Base-by-base conservation (phyloP, 2,888 invertebrate genomes). In the Amiota communis region DNA sequence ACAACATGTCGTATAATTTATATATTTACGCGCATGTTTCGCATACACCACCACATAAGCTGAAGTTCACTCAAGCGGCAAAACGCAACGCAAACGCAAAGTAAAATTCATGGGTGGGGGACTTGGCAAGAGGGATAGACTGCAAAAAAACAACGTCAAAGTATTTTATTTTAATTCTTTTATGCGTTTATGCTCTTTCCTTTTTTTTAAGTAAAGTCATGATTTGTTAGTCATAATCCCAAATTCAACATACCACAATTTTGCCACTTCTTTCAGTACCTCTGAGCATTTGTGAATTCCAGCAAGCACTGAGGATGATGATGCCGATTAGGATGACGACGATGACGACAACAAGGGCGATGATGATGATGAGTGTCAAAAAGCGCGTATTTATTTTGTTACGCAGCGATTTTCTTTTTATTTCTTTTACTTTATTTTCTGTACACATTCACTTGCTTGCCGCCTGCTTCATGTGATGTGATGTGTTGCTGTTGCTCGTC, bases 1-100 rank as follows among this genome's bases (percentile, higher is more conserved):
- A 63, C 63, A 63, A 63, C 63, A 63, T 63, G 63, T 63, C 46
- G 63, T 46, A 63, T 63, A 63, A 63, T 63, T 63, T 63, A 63
- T 63, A 36, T 36, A 47, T 63, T 63, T 63, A 63, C 63, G 63
- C 63, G 63, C 63, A 63, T 63, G 63, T 63, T 63, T 46, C 63
- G 63, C 63, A 63, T 46, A 63, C 63, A 47, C 63, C 12, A 15
- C 46, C n/a, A 13, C 53, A 53, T 36, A 36, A 36, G 36, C 36
- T 36, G 36, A 36, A 36, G 36, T 36, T 36, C 36, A 36, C 36
- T 36, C 20, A 20, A 23, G 23, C 17, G 20, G 9, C 17, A 17
- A 59, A 59, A 56, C 17, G 56, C 15, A 56, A 56, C 56, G 13
- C 17, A 59, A 59, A 17, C 8, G 23, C 9, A 20, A 59, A 9